phyloP scores from a whole-genome alignment of 2,113 vertebrate species.

The Smithornis capensis region DNA sequence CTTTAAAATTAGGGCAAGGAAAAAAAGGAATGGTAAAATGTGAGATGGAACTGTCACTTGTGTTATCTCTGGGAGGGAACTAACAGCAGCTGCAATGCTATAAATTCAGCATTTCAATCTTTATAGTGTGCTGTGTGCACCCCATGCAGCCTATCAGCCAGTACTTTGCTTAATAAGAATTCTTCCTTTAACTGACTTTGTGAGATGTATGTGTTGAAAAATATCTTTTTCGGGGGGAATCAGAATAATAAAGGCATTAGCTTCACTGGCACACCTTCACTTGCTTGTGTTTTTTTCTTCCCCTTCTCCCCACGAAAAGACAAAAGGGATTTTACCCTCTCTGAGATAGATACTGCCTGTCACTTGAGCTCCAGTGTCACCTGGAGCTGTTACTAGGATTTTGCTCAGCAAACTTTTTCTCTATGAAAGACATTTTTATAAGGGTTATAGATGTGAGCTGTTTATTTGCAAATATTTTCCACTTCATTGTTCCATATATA shows the following conservation, averaged over 20 bases:
- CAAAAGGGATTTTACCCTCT: background rate
- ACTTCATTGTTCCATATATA: background rate
- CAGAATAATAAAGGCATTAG: background rate
- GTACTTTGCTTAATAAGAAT: background rate
- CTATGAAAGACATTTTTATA: background rate
- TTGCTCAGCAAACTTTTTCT: background rate
- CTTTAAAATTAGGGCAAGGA: background rate
- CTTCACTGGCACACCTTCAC: background rate
- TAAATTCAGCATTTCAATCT: background rate
- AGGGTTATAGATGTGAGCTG: background rate
- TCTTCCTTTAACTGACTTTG: background rate
- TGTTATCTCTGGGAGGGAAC: background rate
- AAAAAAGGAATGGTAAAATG: background rate
- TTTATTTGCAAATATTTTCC: slow-evolving; percentile 4
- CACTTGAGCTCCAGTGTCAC: background rate
- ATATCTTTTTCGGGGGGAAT: background rate
- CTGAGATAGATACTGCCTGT: background rate
- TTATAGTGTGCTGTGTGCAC: background rate
- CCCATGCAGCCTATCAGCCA: background rate
- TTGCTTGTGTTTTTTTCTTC: background rate
- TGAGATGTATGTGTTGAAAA: background rate
- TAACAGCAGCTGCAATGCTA: background rate
- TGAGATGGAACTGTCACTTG: background rate
- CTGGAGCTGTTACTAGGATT: background rate
- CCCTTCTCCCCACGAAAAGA: background rate